A percentile compares a stretch with the other conserved stretches of the same genome.
These are phyloP conservation scores for Pachyuromys duprasi DNA, from an alignment of 2,797 vertebrate genomes.

Conservation along the genomic window DNA sequence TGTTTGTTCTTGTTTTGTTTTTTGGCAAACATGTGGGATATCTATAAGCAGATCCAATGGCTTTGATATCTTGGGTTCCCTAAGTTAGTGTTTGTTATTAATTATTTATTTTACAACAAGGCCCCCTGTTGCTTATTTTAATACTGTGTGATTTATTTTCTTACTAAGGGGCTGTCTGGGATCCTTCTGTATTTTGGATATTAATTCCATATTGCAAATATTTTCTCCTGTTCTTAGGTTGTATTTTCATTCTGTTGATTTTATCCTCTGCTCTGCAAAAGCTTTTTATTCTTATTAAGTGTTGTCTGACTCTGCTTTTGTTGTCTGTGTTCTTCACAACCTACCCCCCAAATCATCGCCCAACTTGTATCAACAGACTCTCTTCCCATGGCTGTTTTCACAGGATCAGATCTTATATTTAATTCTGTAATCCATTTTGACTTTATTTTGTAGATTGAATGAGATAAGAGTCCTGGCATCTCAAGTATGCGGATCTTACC, in stretches of 20 bases:
- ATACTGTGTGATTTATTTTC: not conserved
- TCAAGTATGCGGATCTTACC: not conserved
- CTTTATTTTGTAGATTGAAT: not conserved
- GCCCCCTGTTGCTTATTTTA: not conserved
- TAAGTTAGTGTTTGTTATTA: conserved; percentile 44
- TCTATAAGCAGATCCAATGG: conserved; percentile 14
- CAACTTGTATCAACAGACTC: not conserved
- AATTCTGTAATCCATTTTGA: not conserved
- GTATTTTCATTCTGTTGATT: not conserved
- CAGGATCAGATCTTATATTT: not conserved
- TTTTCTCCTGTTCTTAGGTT: not conserved
- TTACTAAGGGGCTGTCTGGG: not conserved
- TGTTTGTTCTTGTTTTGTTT: conserved; percentile 37
- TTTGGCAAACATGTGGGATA: conserved; percentile 1
- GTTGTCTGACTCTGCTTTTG: not conserved
- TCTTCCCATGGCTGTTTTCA: not conserved
- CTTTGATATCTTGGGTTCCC: conserved; percentile 27
- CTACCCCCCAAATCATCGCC: not conserved
- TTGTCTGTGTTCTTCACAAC: not conserved
- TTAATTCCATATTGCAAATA: not conserved
- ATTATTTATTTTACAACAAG: conserved; percentile 24
- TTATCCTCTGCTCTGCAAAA: not conserved
- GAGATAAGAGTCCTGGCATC: not conserved
- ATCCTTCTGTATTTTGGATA: not conserved
- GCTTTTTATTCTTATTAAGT: not conserved